A percentile compares a stretch with the other conserved stretches of the same genome.
Evolutionary conservation across 2,797 vertebrate genomes (phyloP).

Genomic region (Muscicapa striata): DNA sequence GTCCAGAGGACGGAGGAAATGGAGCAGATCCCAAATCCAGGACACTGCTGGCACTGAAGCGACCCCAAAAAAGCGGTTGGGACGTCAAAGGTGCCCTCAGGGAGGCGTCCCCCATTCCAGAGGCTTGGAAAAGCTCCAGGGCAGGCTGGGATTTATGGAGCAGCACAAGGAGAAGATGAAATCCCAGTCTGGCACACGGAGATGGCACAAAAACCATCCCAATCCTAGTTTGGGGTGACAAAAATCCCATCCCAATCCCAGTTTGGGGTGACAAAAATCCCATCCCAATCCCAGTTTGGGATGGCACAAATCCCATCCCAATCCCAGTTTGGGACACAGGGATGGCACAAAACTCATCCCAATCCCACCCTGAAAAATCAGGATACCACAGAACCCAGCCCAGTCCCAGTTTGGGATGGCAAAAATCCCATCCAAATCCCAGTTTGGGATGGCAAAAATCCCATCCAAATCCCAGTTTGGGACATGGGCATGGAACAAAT

Average conservation of each 20-base stretch:
- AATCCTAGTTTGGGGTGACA: too few species aligned
- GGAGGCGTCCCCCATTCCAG: not conserved
- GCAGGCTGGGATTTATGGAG: not conserved
- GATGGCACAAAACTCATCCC: rapidly evolving
- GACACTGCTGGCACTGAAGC: rapidly evolving
- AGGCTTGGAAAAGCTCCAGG: not conserved
- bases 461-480: not conserved
- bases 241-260: too few species aligned
- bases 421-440: not conserved
- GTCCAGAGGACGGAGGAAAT: not conserved
- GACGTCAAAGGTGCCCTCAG: not conserved
- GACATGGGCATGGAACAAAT: not conserved
- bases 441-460: not conserved
- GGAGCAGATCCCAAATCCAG: not conserved
- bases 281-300: not conserved
- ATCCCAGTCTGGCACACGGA: not conserved
- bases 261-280: not conserved
- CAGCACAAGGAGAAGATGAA: not conserved
- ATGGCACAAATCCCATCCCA: not conserved
- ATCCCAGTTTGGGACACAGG: not conserved
- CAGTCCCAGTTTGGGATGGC: too few species aligned
- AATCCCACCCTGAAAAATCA: too few species aligned
- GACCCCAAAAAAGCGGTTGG: not conserved
- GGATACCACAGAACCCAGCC: too few species aligned
- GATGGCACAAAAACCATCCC: not conserved